Conservation (phyloP, 2,888 invertebrate genomes). For the Brenthis daphne region DNA sequence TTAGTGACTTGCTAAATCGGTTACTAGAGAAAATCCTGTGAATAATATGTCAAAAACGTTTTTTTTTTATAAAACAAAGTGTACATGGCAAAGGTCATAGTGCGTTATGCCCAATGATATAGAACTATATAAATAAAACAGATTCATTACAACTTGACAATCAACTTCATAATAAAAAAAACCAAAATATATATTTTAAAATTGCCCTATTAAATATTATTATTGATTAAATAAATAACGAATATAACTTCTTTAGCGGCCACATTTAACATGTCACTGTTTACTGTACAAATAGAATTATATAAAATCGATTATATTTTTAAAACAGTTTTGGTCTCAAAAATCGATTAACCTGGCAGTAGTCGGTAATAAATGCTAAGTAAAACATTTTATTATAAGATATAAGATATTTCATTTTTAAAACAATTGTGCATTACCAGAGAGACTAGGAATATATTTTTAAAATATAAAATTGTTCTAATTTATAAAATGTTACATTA, state of each 20-base stretch:
- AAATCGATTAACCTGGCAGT: neutral
- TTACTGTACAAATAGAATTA: constrained; percentile 9
- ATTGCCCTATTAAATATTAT: too few relatives aligned
- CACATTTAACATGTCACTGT: constrained; percentile 12
- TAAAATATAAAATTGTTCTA: constrained; percentile 24
- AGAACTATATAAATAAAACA: too few relatives aligned
- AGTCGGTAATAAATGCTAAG: too few relatives aligned
- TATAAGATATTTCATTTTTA: constrained; percentile 1
- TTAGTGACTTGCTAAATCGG: neutral
- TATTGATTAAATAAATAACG: too few relatives aligned
- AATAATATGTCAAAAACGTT: neutral
- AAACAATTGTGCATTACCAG: constrained; percentile 14
- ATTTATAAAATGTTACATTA: constrained; percentile 28
- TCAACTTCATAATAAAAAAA: too few relatives aligned
- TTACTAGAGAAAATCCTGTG: neutral
- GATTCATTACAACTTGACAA: too few relatives aligned
- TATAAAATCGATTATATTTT: constrained; percentile 7
- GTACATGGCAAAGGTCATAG: too few relatives aligned
- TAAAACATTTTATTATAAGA: too few relatives aligned
- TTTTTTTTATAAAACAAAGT: neutral
- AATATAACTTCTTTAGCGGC: neutral
- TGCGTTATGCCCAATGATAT: too few relatives aligned
- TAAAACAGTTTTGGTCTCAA: constrained; percentile 20
- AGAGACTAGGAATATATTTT: constrained; percentile 28
- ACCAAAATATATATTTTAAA: too few relatives aligned